Evolutionary conservation across 1,140 invertebrate species (phyloP), one percentile per base, ranked within the genome.

Genomic region (Papilio polytes): DNA sequence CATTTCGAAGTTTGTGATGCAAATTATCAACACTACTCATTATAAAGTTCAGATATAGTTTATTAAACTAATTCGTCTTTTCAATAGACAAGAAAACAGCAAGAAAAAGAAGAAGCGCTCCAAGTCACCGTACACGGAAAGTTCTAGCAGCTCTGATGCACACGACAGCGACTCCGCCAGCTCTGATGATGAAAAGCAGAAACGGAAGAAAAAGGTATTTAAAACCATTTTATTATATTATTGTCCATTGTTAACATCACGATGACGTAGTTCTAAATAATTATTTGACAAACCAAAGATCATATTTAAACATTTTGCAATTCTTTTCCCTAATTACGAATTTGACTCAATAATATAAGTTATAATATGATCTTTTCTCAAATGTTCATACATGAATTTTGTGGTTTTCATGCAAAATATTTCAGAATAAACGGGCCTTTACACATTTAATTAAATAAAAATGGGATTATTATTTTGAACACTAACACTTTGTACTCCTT

Each of bases 61-160:
- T 26, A 63, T 31, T 2, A 63, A 26, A 63, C 79, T 79, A n/a
- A n/a, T 79, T 79, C 46, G 51, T 10, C 77, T 78, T 63, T 63
- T 76, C 70, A 22, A 31, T 85, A 94, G 93, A 74, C 90, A 93
- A 89, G 92, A 95, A 72, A 90, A 89, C 8, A 91, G 89, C 83
- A 95, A 95, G 89, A 94, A 95, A 81, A 96, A 96, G 90, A 96
- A 96, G 91, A 96, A 96, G 85, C 95, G 96, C 51, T 95, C 95
- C 12, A 95, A 95, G 44, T 95, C 94, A 59, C 94, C 95, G 15
- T 93, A 95, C n/a, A 91, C 92, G 0, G 95, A 95, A 3, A 93
- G 90, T 26, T 91, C 88, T 6, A 95, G 93, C 85, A 92, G 93
- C 77, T 94, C 92, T 20, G 94, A 92, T 31, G 85, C 77, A 15